Evolutionary conservation across 1,140 invertebrate species (phyloP), one percentile per base, ranked within the genome.

Genomic region (Mya arenaria): DNA sequence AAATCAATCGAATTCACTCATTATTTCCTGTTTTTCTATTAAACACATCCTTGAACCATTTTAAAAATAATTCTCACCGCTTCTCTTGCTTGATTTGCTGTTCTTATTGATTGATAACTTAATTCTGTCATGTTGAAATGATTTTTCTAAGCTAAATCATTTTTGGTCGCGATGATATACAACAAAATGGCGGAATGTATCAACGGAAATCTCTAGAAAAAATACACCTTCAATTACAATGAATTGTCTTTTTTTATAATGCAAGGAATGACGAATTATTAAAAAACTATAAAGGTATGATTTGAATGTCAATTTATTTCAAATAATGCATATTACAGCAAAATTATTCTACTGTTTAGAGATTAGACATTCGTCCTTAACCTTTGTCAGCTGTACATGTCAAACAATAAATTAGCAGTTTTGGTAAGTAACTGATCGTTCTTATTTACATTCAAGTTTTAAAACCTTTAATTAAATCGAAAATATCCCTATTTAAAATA

Each of bases 71-170:
- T n/a, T 52, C 48, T 52, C 25, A 52, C 48, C 19, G 48, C 48
- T 52, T 52, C 48, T 52, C 48, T 52, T 8, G 48, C 48, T 52
- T 52, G 48, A 52, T 52, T 52, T n/a, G 48, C 48, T n/a, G 48
- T 52, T 1, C 48, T 17, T n/a, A 52, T 52, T 8, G 48, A 17
- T 52, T 52, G 48, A 52, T 52, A 52, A 52, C 48, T 52, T 52
- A 52, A 52, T 52, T 52, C 48, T 23, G 48, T 52, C 48, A 52
- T 52, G n/a, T n/a, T n/a, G n/a, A n/a, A n/a, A n/a, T n/a, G n/a
- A n/a, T n/a, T n/a, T 52, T 52, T 52, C 25, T 52, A 52, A n/a
- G 48, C 25, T 52, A 23, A n/a, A n/a, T 17, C 48, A 52, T 52
- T 52, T 52, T 52, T 23, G 19, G 48, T 52, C 48, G 48, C 48